Evolutionary conservation across 2,888 invertebrate genomes (phyloP).

Genomic region (Caenorhabditis wallacei): DNA sequence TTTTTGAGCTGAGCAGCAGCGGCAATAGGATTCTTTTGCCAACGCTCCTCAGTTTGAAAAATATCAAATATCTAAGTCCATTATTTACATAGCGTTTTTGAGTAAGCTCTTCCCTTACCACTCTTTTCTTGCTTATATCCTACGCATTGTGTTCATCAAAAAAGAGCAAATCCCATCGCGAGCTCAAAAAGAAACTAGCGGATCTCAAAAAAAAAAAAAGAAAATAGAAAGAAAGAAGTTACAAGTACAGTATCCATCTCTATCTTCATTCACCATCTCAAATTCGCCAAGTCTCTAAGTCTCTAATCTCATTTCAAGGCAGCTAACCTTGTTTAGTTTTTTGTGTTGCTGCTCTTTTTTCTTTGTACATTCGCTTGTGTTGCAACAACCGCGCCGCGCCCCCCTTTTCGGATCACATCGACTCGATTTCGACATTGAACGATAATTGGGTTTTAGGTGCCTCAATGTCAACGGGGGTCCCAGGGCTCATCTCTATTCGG

Average conservation of each 20-base stretch:
- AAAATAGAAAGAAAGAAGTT: constrained; percentile 4
- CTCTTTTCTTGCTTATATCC: constrained; percentile 2
- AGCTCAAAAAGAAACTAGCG: constrained; percentile 3
- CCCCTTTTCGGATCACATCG: constrained; percentile 30
- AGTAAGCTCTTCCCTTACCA: constrained; percentile 34
- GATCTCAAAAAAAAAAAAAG: constrained; percentile 2
- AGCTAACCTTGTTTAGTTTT: constrained; percentile 63
- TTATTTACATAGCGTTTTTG: constrained; percentile 51
- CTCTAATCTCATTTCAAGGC: constrained; percentile 50
- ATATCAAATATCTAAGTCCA: constrained; percentile 55
- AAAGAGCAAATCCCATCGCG: constrained; percentile 2
- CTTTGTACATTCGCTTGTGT: constrained; percentile 30
- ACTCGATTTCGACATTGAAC: constrained; percentile 62
- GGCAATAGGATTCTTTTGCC: constrained; percentile 26
- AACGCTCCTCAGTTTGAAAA: constrained; percentile 17
- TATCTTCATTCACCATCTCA: constrained; percentile 38
- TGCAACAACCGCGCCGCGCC: constrained; percentile 23
- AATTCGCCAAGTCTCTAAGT: constrained; percentile 33
- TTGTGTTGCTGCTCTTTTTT: constrained; percentile 44
- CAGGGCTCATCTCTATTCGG: constrained; percentile 9
- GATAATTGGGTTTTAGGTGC: constrained; percentile 65
- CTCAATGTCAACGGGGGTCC: constrained; percentile 51
- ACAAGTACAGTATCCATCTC: constrained; percentile 53
- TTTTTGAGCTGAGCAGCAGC: not conserved
- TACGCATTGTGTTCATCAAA: constrained; percentile 37